Evolutionary conservation across 2,888 invertebrate species (phyloP), one percentile per base, ranked within the genome.

Genomic region (Campopleginae sp.): DNA sequence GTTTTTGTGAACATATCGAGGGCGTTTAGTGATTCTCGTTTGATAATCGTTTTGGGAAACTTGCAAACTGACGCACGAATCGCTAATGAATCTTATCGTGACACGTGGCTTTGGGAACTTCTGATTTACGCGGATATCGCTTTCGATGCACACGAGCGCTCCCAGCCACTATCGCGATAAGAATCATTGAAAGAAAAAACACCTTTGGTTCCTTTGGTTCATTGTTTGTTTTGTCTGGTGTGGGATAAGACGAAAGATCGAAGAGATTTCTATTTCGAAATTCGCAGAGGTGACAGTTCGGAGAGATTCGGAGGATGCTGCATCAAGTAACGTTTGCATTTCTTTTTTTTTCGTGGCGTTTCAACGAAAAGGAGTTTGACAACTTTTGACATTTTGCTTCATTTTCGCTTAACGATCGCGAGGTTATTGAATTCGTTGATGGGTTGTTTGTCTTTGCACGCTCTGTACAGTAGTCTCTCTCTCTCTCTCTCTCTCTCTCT

Each of bases 231-330:
- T 58, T 27, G 14, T 27, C 27, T 14, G 14, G 58, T 58, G 12
- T 27, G 4, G 54, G 27, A 19, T 58, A 27, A 7, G 38, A 68
- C 44, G 14, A 44, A 66, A 66, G 19, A 19, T 42, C 17, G 19
- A 38, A 66, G 33, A 66, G n/a, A 65, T 65, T n/a, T 17, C 27
- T 46, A 12, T 31, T 48, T 44, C 23, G 54, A 27, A 58, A 27
- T 14, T 12, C 54, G 23, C 54, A 58, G 54, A 19, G 27, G 12
- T 27, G 27, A 58, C 27, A 58, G 58, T 51, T 51, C 19, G 2
- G 61, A 63, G 63, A 63, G 12, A 71, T 75, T 83, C 42, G 63
- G 79, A 75, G 31, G 51, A 83, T 75, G 75, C 82, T 61, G 72
- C 74, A 79, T 83, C 82, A 75, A 68, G 31, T 31, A 48, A 46